Base-by-base conservation (phyloP, 2,797 vertebrate species). In the Tragelaphus oryx region DNA sequence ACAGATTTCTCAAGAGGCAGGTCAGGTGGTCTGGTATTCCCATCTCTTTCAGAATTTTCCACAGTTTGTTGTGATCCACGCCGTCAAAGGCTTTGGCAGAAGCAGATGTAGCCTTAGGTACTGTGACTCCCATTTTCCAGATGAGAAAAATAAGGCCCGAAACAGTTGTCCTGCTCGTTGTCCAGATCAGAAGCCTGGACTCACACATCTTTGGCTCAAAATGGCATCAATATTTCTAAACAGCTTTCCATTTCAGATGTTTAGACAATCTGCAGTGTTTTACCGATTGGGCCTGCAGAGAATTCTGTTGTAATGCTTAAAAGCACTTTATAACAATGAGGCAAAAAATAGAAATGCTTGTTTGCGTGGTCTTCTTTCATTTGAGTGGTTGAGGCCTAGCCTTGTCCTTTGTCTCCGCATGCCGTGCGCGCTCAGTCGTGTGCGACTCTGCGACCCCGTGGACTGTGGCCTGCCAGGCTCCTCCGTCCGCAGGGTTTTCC, bases 401-500 rank as follows among this genome's bases (percentile, higher is more conserved):
- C 92, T 74, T 57, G 10, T 37, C 62, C 85, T 74, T 62, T 20
- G 24, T 46, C 24, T 28, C 52, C 28, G 18, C 50, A 5, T 11
- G 12, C 37, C 37, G 3, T 0, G 20, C 1, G 0, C 1, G 5
- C 33, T 71, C 33, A 13, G 20, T 41, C 5, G 5, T 12, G 3
- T 24, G 20, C 0, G 6, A 41, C 20, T 71, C 11, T 71, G 20
- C 1, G 3, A 6, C 33, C 20, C 37, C 3, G 0, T 41, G 33
- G 33, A 41, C 65, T 71, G 5, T 41, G 12, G 68, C 11, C 65
- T 0, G 37, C 57, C 57, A 37, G 65, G 33, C 65, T 68, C 33
- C 33, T 22, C 18, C 37, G 65, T 68, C 33, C 0, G 3, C 6
- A 3, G 68, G 37, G 7, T 71, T 41, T 24, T 71, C 68, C 68